Base-by-base conservation (phyloP, 1,140 invertebrate genomes). In the Macrotrachela quadricornifera region DNA sequence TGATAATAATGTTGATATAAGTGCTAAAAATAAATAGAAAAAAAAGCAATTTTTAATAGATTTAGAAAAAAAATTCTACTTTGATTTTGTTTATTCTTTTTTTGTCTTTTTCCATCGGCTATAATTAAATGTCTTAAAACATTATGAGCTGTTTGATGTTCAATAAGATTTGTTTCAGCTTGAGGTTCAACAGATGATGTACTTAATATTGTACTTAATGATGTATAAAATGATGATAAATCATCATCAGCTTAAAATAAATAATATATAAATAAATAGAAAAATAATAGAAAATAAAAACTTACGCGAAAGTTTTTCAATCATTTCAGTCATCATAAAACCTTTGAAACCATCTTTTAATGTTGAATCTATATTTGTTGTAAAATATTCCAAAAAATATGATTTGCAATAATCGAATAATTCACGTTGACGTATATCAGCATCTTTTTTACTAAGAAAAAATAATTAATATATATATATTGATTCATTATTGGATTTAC, bases 101-200 rank as follows among this genome's bases (percentile, higher is more conserved):
- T 50, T 14, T 36, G 15, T 40, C 66, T 60, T 2, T 63, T 58
- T 42, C 71, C 69, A 56, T 82, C 79, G 42, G 76, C 62, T 51
- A 74, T 69, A 6, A 81, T 73, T 12, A 84, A 64, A 66, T 82
- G 82, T 56, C 83, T 83, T 3, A 83, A 61, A 50, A 77, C 74
- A 71, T 78, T 74, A 63, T 83, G 80, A 46, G 82, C 66, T 11
- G 78, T 81, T 0, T 78, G 64, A 63, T 82, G 75, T 69, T 84
- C 81, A n/a, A 83, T 70, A 6, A 74, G 74, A 3, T 69, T 58
- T 16, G 69, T 60, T 43, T 76, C 68, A 43, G 69, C 50, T 41
- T 55, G 48, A 16, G 62, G 61, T 14, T 61, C 59, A 46, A 58
- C n/a, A 15, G 40, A 16, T 50, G 15, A 18, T 39, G 38, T 16